Base-by-base conservation (phyloP, 2,797 vertebrate species). In the Siniperca obscura region DNA sequence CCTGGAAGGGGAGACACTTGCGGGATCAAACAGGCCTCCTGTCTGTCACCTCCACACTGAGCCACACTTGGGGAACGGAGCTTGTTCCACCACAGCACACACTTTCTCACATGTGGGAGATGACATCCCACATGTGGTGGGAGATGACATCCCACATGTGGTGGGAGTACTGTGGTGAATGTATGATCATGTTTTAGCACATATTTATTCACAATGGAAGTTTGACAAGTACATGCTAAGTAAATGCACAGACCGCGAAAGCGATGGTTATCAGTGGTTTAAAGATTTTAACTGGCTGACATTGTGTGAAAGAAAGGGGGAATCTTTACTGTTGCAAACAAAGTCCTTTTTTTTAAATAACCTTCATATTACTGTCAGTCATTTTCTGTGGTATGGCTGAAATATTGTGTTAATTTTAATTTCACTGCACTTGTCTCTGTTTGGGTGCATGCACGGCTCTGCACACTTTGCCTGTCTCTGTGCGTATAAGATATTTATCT, bases 1-100 rank as follows among this genome's bases (percentile, higher is more conserved):
- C 50, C 83, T 74, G 86, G 77, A 78, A 92, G 86, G 73, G 74
- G 82, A 86, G 85, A 89, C 86, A 82, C 73, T 74, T 74, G 40
- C 25, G 16, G 77, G 86, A 91, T 86, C 75, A 77, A 91, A 83
- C 83, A 76, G 74, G 82, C 84, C 65, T 77, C 10, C 52, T 48
- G 78, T 70, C 74, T 87, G 87, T 84, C 78, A 38, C 70, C 78
- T 60, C 50, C 81, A 76, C 80, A 65, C 66, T 38, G 44, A 70
- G 81, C 44, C 80, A 76, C 84, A 71, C 67, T 84, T 1, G 30
- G 64, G 60, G 83, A 53, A 27, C 1, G 1, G 5, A 16, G 3
- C 48, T 61, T 12, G 6, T 42, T 74, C 67, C 60, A 76, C 50
- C 10, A 6, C 25, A 27, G 55, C 76, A 70, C 34, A 59, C 59